Conservation (phyloP, 2,113 vertebrate genomes). For the Brachyistius frenatus region DNA sequence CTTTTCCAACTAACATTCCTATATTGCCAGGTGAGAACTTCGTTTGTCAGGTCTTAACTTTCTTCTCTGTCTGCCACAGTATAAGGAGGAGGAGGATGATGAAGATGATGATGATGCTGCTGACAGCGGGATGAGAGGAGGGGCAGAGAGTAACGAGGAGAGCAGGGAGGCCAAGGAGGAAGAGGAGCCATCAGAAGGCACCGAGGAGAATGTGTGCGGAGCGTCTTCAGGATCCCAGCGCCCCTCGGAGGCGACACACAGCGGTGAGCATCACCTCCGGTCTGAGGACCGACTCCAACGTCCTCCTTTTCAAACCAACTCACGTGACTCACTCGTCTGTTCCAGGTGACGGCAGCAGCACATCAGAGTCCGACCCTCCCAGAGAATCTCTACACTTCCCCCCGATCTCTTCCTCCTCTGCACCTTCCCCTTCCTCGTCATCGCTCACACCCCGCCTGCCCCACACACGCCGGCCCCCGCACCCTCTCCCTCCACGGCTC, state of each 20-base stretch:
- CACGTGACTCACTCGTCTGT: neutral
- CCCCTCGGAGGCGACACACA: slow-evolving; percentile 87
- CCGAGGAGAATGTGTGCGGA: slow-evolving; percentile 89
- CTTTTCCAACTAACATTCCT: too few species aligned
- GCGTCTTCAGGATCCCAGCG: slow-evolving; percentile 85
- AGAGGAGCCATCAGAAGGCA: slow-evolving; percentile 87
- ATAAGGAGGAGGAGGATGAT: slow-evolving; percentile 89
- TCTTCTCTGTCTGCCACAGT: slow-evolving; percentile 9
- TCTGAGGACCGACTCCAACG: too few species aligned
- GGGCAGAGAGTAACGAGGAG: slow-evolving; percentile 92
- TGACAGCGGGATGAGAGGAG: slow-evolving; percentile 88
- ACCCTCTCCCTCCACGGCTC: slow-evolving; percentile 92
- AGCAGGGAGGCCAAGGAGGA: slow-evolving; percentile 90
- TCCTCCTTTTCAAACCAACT: neutral
- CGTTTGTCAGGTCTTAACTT: neutral
- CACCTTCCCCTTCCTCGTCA: slow-evolving; percentile 85
- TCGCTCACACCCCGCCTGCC: slow-evolving; percentile 88
- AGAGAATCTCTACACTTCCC: slow-evolving; percentile 83
- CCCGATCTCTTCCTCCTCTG: slow-evolving; percentile 80
- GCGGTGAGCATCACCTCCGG: slow-evolving; percentile 76
- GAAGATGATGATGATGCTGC: slow-evolving; percentile 86
- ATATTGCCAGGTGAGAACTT: too few species aligned
- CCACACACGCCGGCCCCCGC: slow-evolving; percentile 90
- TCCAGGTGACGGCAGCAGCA: slow-evolving; percentile 86
- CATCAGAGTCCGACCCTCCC: slow-evolving; percentile 85